A percentile compares a stretch with the other conserved stretches of the same genome.
Conservation (phyloP, 2,113 vertebrate genomes). For the Platycercus adscitus region DNA sequence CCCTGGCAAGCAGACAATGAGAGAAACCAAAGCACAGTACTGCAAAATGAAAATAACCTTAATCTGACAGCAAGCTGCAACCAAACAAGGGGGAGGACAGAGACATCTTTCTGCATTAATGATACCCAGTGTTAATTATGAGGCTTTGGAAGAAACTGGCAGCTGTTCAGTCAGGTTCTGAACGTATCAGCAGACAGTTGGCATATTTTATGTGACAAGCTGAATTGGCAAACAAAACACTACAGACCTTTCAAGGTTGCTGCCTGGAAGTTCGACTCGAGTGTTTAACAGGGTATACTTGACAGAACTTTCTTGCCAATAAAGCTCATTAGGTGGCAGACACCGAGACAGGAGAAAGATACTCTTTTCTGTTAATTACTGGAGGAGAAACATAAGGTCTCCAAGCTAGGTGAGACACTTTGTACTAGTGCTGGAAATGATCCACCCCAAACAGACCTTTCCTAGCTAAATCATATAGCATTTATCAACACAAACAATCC, state of each 20-base stretch:
- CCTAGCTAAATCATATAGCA: neutral
- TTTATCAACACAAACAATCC: neutral
- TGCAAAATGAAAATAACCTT: neutral
- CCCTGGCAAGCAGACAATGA: neutral
- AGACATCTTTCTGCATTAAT: neutral
- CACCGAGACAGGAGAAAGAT: neutral
- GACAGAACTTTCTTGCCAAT: slow-evolving; percentile 26
- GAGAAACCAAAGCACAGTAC: neutral
- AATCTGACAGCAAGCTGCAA: neutral
- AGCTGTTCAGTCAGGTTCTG: slow-evolving; percentile 20
- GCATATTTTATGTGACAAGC: slow-evolving; percentile 20
- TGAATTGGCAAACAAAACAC: neutral
- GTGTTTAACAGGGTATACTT: neutral
- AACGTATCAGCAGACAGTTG: slow-evolving; percentile 7
- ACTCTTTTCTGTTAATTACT: slow-evolving; percentile 30
- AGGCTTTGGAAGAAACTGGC: neutral
- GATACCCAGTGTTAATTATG: neutral
- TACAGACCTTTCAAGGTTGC: neutral
- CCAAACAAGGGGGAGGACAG: neutral
- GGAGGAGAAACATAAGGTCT: neutral
- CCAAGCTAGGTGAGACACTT: neutral
- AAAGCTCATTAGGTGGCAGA: slow-evolving; percentile 24
- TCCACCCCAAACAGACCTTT: neutral
- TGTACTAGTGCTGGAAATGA: neutral
- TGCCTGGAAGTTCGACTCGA: neutral